A percentile compares a stretch with the other conserved stretches of the same genome.
phyloP scores from a whole-genome alignment of 2,113 vertebrate species.

The Pluvialis apricaria region DNA sequence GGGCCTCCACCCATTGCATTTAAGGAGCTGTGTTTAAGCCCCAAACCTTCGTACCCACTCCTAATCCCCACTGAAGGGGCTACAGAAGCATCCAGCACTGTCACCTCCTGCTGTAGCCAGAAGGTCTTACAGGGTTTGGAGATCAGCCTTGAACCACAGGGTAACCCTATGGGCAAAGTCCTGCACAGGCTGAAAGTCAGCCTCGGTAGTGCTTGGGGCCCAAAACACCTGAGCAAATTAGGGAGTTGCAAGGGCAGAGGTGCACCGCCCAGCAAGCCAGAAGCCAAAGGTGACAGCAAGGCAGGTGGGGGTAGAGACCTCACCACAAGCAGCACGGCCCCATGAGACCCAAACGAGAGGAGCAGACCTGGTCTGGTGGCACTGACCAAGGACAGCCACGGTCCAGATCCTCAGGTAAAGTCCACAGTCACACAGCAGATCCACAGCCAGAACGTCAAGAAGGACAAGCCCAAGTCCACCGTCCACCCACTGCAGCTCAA shows the following conservation, averaged over 20 bases:
- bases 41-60: neutral
- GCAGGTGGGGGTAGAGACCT: neutral
- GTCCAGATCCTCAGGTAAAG: neutral
- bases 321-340: neutral
- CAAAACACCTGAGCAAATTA: neutral
- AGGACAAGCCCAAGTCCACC: neutral
- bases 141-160: neutral
- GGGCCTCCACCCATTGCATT: neutral
- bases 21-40: neutral
- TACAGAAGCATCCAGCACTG: neutral
- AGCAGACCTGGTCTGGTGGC: neutral
- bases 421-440: neutral
- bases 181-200: neutral
- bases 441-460: neutral
- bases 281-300: neutral
- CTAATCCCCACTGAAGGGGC: neutral
- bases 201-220: neutral
- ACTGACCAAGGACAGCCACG: neutral
- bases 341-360: fast-evolving
- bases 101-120: neutral
- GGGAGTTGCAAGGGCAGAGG: neutral
- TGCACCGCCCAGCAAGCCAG: neutral
- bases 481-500: neutral
- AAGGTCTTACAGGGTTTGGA: neutral
- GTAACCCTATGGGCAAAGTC: neutral